Conservation (phyloP, 2,797 vertebrate genomes). For the Darevskia nairensis region DNA sequence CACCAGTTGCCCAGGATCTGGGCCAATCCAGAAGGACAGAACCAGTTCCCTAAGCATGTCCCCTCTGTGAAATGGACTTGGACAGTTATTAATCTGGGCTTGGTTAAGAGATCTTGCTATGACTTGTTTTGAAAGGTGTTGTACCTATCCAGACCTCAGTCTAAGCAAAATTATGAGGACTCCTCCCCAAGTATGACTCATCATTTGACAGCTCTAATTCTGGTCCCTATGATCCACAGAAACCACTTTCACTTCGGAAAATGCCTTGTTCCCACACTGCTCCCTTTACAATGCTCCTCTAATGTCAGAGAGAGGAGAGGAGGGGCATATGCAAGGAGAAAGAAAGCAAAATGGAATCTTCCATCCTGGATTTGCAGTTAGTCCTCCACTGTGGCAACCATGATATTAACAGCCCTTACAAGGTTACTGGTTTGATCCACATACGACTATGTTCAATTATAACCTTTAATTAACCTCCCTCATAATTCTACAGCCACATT, state of each 20-base stretch:
- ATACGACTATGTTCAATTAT: conserved; percentile 28
- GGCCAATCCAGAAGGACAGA: not conserved
- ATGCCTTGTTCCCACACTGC: not conserved
- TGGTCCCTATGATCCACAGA: not conserved
- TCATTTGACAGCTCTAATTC: not conserved
- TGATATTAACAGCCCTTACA: conserved; percentile 55
- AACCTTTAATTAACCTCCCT: conserved; percentile 71
- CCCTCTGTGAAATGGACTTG: not conserved
- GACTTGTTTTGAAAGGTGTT: conserved; percentile 3
- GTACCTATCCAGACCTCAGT: not conserved
- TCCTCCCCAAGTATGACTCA: not conserved
- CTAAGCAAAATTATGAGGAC: not conserved
- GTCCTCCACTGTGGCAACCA: conserved; percentile 62
- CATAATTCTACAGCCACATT: conserved; percentile 58
- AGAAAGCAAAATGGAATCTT: not conserved
- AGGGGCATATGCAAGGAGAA: not conserved
- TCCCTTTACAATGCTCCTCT: not conserved
- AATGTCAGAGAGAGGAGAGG: not conserved
- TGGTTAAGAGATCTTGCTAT: not conserved
- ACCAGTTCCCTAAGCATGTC: not conserved
- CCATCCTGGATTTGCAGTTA: conserved; percentile 48
- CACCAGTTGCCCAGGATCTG: not conserved
- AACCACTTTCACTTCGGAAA: not conserved
- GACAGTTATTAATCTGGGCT: not conserved
- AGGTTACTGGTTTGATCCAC: conserved; percentile 63